These are phyloP conservation scores for Charaxes varanes DNA, from an alignment of 1,140 invertebrate species.

Conservation along the genomic window DNA sequence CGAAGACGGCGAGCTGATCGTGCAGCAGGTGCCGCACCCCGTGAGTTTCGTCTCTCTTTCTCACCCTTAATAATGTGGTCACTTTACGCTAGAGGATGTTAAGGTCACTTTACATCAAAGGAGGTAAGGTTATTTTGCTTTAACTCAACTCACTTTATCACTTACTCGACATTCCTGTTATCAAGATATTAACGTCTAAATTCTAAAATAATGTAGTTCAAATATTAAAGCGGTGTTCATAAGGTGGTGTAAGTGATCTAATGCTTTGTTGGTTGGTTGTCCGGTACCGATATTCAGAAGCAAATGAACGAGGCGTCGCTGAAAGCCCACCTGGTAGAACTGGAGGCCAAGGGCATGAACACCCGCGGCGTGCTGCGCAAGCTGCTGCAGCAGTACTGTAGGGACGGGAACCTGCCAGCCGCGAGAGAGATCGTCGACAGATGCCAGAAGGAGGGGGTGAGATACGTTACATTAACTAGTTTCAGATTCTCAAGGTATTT, in stretches of 20 bases:
- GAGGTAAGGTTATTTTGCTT: too few species aligned
- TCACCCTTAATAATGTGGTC: not conserved
- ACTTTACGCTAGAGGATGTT: not conserved
- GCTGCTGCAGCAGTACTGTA: slow-evolving; percentile 70
- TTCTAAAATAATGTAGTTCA: too few species aligned
- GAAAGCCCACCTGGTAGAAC: slow-evolving; percentile 69
- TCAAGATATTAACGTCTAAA: too few species aligned
- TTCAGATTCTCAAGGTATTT: too few species aligned
- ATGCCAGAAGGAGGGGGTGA: slow-evolving; percentile 60
- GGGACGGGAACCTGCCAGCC: slow-evolving; percentile 59
- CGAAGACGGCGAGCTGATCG: slow-evolving; percentile 45
- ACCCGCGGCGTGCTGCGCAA: slow-evolving; percentile 72
- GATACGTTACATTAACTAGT: too few species aligned
- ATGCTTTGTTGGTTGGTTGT: not conserved
- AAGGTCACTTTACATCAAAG: not conserved
- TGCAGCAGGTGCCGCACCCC: slow-evolving; percentile 58
- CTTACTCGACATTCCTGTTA: too few species aligned
- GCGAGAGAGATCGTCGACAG: slow-evolving; percentile 65
- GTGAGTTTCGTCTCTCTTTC: slow-evolving; percentile 44
- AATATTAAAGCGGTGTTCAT: too few species aligned
- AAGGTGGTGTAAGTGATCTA: too few species aligned
- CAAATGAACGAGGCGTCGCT: slow-evolving; percentile 73
- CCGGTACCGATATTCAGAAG: slow-evolving; percentile 38
- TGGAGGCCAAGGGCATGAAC: slow-evolving; percentile 74
- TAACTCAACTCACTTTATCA: too few species aligned